A percentile compares a stretch with the other conserved stretches of the same genome.
Conservation (phyloP, 1,140 invertebrate genomes). For the Trigoniulus corallinus region DNA sequence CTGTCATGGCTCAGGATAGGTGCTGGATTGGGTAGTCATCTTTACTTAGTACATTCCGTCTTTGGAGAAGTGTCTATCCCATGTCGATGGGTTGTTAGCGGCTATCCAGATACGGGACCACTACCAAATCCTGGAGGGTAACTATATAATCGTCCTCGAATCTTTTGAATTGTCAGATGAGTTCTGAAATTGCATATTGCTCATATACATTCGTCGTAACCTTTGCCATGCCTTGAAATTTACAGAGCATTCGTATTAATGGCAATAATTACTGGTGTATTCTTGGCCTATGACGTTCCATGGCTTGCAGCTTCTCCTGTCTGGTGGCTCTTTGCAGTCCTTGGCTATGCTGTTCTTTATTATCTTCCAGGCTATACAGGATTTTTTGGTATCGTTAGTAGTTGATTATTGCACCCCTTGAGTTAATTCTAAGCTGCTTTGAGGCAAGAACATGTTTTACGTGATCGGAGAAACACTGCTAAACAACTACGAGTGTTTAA, state of each 20-base stretch:
- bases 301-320: background rate
- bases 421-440: conserved; percentile 1
- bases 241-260: background rate
- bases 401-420: conserved; percentile 3
- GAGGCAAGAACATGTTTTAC: too few species aligned
- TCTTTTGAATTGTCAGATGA: background rate
- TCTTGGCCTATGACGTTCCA: background rate
- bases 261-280: background rate
- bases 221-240: too few species aligned
- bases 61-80: conserved; percentile 26
- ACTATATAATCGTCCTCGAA: background rate
- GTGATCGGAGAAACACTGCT: too few species aligned
- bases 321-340: background rate
- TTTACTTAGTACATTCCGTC: conserved; percentile 23
- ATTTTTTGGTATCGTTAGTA: conserved; percentile 4
- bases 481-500: too few species aligned
- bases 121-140: conserved; percentile 12
- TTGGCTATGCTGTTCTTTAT: background rate
- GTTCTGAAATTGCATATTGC: background rate
- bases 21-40: conserved; percentile 24
- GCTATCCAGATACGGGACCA: conserved; percentile 24
- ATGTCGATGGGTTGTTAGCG: conserved; percentile 22
- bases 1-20: conserved; percentile 16
- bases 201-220: too few species aligned
- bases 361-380: conserved; percentile 2